Evolutionary conservation across 2,888 invertebrate species (phyloP).

Genomic region (Gastracanthus pulcherrimus): DNA sequence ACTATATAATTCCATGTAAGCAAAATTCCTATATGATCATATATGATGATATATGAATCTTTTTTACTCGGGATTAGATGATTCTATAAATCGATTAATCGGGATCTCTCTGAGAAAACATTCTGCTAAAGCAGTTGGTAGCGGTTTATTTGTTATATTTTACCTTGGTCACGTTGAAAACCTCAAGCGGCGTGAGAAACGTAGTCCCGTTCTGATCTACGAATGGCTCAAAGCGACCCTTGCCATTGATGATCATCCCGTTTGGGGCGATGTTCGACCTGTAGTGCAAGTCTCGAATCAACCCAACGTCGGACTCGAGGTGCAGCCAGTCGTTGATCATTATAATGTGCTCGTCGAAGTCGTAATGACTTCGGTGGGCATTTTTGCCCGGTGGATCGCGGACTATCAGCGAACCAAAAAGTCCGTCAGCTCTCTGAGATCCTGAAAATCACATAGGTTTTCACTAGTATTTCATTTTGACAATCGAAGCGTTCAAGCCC

Average conservation of each 20-base stretch:
- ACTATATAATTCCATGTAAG: no score
- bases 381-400: slow-evolving; percentile 81
- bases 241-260: slow-evolving; percentile 89
- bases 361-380: slow-evolving; percentile 80
- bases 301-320: slow-evolving; percentile 84
- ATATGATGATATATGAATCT: no score
- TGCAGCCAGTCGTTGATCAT: slow-evolving; percentile 91
- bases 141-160: background rate
- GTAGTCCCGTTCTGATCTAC: slow-evolving; percentile 73
- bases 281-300: slow-evolving; percentile 90
- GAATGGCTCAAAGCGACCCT: slow-evolving; percentile 80
- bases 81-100: no score
- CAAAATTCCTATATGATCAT: no score
- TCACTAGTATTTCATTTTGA: no score
- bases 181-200: background rate
- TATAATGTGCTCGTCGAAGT: slow-evolving; percentile 89
- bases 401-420: slow-evolving; percentile 88
- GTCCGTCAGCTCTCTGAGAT: slow-evolving; percentile 91
- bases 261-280: slow-evolving; percentile 90
- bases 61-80: no score
- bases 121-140: background rate
- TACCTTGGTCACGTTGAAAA: background rate
- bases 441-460: slow-evolving; percentile 60
- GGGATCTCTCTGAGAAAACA: no score
- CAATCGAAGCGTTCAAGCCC: no score